A percentile compares a stretch with the other conserved stretches of the same genome.
phyloP scores from a whole-genome alignment of 2,888 invertebrate species.

The Hipparchia sbordonii region DNA sequence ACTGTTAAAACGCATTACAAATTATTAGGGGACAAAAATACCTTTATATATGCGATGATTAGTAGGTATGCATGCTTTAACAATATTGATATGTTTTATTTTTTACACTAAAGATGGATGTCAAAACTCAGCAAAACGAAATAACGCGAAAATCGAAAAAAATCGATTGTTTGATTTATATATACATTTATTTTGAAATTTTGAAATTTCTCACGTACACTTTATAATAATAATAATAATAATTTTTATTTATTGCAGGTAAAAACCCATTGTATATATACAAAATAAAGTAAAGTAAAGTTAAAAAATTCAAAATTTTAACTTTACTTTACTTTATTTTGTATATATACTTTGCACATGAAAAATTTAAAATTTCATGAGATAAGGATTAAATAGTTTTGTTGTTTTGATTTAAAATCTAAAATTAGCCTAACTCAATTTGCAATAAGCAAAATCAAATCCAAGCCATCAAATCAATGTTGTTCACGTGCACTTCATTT shows the following conservation, averaged over 20 bases:
- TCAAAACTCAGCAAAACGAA: conserved; percentile 35
- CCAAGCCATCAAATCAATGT: background rate
- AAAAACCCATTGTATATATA: no score
- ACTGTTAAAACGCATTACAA: background rate
- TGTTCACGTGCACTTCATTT: conserved; percentile 5
- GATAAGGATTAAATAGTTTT: no score
- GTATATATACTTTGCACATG: no score
- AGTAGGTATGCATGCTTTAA: conserved; percentile 47
- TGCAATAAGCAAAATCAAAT: background rate
- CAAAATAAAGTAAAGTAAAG: no score
- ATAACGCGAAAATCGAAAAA: conserved; percentile 7
- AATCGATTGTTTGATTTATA: background rate
- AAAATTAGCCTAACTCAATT: background rate
- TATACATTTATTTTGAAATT: no score
- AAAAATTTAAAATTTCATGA: no score
- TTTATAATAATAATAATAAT: no score
- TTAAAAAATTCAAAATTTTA: no score
- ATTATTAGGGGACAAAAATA: conserved; percentile 34
- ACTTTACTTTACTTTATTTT: no score
- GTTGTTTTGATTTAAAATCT: no score
- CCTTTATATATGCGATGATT: conserved; percentile 37
- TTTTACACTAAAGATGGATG: conserved; percentile 35
- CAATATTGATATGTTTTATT: conserved; percentile 54
- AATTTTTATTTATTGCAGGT: no score
- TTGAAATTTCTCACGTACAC: no score